Percentiles rank a stretch among this genome's conserved stretches.
Evolutionary conservation across 2,888 invertebrate species (phyloP).

Genomic region (Cecidostiba fungosa): DNA sequence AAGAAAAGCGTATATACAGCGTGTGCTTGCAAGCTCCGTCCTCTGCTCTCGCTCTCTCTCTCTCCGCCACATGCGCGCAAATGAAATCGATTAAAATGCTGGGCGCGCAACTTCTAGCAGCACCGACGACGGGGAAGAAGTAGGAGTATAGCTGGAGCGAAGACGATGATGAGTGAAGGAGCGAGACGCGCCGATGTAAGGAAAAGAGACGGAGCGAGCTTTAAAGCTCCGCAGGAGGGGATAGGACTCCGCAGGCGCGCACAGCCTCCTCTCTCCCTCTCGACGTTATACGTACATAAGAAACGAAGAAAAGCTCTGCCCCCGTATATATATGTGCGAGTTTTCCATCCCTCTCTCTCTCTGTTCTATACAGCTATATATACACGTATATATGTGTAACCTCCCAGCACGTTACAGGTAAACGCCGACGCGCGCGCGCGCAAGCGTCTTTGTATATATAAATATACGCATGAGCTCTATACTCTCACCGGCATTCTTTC

Average conservation of each 20-base stretch:
- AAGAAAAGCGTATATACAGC: constrained; percentile 78
- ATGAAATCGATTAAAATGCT: constrained; percentile 87
- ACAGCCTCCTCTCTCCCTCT: background rate
- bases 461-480: constrained; percentile 11
- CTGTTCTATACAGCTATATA: background rate
- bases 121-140: constrained; percentile 75
- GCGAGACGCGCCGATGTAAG: constrained; percentile 15
- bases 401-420: constrained; percentile 41
- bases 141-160: constrained; percentile 57
- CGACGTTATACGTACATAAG: background rate
- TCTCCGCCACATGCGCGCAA: constrained; percentile 82
- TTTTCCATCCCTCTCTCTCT: background rate
- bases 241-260: background rate
- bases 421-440: constrained; percentile 14
- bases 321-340: constrained; percentile 7
- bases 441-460: constrained; percentile 14
- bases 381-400: background rate
- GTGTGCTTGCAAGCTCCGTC: constrained; percentile 24
- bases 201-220: constrained; percentile 44
- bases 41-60: constrained; percentile 59
- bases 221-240: background rate
- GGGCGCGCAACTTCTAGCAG: constrained; percentile 83
- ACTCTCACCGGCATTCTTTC: constrained; percentile 2
- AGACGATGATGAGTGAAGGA: constrained; percentile 47
- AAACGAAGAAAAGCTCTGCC: constrained; percentile 33